Conservation (phyloP, 2,797 vertebrate genomes). For the Mallotus villosus region DNA sequence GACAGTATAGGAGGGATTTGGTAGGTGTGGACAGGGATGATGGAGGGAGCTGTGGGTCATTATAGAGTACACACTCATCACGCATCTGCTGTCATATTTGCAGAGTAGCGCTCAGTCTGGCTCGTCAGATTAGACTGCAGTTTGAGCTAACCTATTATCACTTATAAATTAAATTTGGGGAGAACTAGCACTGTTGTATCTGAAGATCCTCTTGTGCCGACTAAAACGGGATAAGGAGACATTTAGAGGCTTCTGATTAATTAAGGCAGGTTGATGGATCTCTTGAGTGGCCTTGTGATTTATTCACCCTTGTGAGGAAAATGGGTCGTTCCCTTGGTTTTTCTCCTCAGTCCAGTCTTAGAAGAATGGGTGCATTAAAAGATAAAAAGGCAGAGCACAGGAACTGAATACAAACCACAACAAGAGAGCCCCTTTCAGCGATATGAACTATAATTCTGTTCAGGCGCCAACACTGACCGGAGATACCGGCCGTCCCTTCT, state of each 20-base stretch:
- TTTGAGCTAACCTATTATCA: not conserved
- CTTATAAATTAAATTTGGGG: not conserved
- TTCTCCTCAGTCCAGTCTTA: constrained; percentile 53
- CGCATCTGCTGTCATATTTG: not conserved
- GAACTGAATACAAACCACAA: constrained; percentile 63
- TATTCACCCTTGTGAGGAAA: constrained; percentile 58
- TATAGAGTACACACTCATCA: not conserved
- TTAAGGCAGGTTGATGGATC: constrained; percentile 45
- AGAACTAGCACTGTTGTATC: not conserved
- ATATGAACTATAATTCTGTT: constrained; percentile 66
- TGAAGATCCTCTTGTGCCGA: constrained; percentile 14
- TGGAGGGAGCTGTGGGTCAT: no score
- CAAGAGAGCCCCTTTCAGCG: constrained; percentile 45
- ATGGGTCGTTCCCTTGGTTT: constrained; percentile 55
- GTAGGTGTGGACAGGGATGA: no score
- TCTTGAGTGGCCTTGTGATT: constrained; percentile 50
- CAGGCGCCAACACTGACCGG: constrained; percentile 59
- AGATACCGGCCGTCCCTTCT: constrained; percentile 35
- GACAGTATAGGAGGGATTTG: no score
- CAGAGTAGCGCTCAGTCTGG: not conserved
- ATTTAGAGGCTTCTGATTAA: constrained; percentile 43
- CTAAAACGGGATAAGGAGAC: constrained; percentile 31
- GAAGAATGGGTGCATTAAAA: constrained; percentile 74
- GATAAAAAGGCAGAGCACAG: constrained; percentile 65
- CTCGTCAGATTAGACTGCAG: not conserved